These are phyloP conservation scores for Macrotrachela quadricornifera DNA, from an alignment of 1,140 invertebrate genomes.

Conservation along the genomic window DNA sequence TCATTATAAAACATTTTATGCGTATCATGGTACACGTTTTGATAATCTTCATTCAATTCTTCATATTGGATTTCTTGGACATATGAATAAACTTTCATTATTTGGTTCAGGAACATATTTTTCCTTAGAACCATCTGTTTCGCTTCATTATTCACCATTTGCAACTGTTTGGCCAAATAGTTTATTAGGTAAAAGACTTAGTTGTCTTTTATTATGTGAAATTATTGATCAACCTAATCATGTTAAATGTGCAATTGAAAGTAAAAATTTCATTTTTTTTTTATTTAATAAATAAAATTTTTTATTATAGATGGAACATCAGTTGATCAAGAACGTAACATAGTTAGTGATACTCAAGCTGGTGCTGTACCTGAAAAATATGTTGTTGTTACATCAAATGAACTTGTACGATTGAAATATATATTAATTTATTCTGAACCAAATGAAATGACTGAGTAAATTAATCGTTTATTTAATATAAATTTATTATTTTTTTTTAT, in stretches of 20 bases:
- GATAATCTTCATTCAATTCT: slow-evolving; percentile 61
- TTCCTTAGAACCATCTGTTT: slow-evolving; percentile 46
- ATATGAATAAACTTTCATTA: slow-evolving; percentile 49
- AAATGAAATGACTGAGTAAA: background rate
- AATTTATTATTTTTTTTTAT: background rate
- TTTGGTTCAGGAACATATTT: slow-evolving; percentile 54
- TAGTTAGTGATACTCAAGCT: slow-evolving; percentile 12
- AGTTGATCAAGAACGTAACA: no score
- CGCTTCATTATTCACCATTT: slow-evolving; percentile 44
- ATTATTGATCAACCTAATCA: slow-evolving; percentile 44
- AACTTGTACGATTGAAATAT: slow-evolving; percentile 50
- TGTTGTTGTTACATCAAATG: slow-evolving; percentile 50
- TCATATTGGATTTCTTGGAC: slow-evolving; percentile 50
- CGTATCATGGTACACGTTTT: slow-evolving; percentile 52
- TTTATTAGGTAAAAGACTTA: slow-evolving; percentile 44
- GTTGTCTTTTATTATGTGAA: slow-evolving; percentile 54
- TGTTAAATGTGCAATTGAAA: slow-evolving; percentile 27
- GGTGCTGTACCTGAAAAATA: slow-evolving; percentile 45
- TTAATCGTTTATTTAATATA: background rate
- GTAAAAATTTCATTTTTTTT: background rate
- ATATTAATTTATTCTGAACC: slow-evolving; percentile 42
- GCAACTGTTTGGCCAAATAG: slow-evolving; percentile 50
- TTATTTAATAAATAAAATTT: no score
- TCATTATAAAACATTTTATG: slow-evolving; percentile 14
- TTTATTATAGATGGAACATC: no score